These are phyloP conservation scores for Pocillopora grandis DNA, from an alignment of 92 coral and sea anemone species.

Conservation along the genomic window DNA sequence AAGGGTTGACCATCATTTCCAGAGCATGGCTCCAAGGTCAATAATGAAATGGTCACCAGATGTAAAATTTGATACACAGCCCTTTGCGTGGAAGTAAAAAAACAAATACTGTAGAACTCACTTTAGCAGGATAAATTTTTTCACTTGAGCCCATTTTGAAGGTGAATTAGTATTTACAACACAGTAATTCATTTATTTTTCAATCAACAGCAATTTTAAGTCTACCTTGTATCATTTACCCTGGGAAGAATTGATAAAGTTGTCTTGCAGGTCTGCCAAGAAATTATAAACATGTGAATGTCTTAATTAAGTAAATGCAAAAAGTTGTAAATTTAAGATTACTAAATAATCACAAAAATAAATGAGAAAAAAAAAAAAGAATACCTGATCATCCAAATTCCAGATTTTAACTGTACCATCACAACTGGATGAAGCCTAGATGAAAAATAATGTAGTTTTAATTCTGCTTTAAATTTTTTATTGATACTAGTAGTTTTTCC, in stretches of 20 bases:
- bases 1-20: no score
- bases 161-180: no score
- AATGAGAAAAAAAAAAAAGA: neutral
- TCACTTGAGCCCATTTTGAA: no score
- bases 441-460: neutral
- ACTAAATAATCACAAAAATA: no score
- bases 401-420: conserved; percentile 96
- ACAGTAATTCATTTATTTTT: no score
- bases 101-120: no score
- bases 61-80: no score
- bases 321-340: neutral
- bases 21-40: no score
- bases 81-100: no score
- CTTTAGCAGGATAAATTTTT: no score
- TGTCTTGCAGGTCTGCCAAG: conserved; percentile 64
- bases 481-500: no score
- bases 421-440: conserved; percentile 94
- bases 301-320: neutral
- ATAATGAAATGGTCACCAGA: no score
- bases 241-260: conserved; percentile 77
- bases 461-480: neutral
- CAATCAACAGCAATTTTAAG: neutral
- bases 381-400: conserved; percentile 91
- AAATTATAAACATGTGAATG: neutral
- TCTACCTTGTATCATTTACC: conserved; percentile 88